phyloP scores from a whole-genome alignment of 2,113 vertebrate species.

The Toxotes chatareus region DNA sequence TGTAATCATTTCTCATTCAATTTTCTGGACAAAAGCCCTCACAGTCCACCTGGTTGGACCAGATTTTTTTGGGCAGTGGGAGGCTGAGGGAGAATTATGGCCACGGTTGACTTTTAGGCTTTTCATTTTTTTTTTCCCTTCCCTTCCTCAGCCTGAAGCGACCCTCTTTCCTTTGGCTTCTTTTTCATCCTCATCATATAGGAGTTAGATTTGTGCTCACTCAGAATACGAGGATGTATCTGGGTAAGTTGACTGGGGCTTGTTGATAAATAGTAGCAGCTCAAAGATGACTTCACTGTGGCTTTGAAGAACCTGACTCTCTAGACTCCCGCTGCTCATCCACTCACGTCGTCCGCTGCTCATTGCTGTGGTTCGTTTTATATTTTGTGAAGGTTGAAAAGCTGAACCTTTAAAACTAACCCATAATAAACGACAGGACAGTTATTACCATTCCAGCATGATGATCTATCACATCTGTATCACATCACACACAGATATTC shows the following conservation, averaged over 20 bases:
- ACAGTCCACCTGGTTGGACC: conserved; percentile 47
- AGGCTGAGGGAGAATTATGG: conserved; percentile 44
- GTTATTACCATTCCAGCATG: not conserved
- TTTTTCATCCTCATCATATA: conserved; percentile 17
- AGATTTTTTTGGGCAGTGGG: conserved; percentile 46
- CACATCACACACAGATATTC: no score
- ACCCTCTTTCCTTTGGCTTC: conserved; percentile 11
- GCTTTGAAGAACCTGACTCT: not conserved
- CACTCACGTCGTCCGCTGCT: not conserved
- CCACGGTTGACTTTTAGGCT: conserved; percentile 38
- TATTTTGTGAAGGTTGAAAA: not conserved
- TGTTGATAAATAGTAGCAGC: not conserved
- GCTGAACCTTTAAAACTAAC: not conserved
- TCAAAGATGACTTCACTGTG: not conserved
- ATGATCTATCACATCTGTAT: not conserved
- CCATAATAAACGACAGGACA: not conserved
- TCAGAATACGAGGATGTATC: not conserved
- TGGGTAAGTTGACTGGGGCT: not conserved
- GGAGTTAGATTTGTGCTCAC: not conserved
- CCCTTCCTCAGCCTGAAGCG: not conserved
- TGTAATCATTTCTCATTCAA: conserved; percentile 76
- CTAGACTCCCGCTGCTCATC: not conserved
- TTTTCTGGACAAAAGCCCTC: conserved; percentile 69
- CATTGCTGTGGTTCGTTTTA: not conserved
- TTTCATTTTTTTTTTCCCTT: not conserved